Percentiles rank a stretch among this genome's conserved stretches.
Conservation (phyloP, 2,113 vertebrate genomes). For the Limnothrissa miodon region DNA sequence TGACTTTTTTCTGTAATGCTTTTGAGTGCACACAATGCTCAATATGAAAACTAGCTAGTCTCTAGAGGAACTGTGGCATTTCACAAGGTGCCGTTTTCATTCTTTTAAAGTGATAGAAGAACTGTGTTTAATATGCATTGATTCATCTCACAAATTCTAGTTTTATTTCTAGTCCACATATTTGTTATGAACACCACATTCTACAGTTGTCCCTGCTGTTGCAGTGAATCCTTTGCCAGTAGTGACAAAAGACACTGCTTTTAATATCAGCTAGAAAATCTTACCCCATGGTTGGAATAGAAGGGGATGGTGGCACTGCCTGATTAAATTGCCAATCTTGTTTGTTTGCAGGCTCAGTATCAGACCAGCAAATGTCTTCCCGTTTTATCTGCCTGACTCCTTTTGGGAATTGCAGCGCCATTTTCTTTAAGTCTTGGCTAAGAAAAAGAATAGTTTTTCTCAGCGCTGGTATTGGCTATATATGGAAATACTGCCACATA, state of each 20-base stretch:
- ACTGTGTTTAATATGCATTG: not conserved
- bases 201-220: not conserved
- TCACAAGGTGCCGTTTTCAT: not conserved
- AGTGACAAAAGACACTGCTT: slow-evolving; percentile 6
- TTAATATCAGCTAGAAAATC: slow-evolving; percentile 3
- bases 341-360: not conserved
- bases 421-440: not conserved
- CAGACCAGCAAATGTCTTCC: not conserved
- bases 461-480: not conserved
- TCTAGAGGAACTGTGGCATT: too few relatives aligned
- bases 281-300: not conserved
- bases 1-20: not conserved
- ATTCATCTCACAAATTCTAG: not conserved
- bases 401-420: not conserved
- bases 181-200: not conserved
- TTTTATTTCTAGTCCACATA: not conserved
- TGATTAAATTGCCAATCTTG: slow-evolving; percentile 5
- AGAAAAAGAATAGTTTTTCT: not conserved
- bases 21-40: too few relatives aligned
- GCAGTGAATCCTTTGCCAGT: not conserved
- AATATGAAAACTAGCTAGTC: not conserved
- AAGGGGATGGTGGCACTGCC: not conserved
- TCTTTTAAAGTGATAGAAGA: not conserved
- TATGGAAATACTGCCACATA: not conserved
- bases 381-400: not conserved